Conservation (phyloP, 2,113 vertebrate species). For the Micromys minutus region DNA sequence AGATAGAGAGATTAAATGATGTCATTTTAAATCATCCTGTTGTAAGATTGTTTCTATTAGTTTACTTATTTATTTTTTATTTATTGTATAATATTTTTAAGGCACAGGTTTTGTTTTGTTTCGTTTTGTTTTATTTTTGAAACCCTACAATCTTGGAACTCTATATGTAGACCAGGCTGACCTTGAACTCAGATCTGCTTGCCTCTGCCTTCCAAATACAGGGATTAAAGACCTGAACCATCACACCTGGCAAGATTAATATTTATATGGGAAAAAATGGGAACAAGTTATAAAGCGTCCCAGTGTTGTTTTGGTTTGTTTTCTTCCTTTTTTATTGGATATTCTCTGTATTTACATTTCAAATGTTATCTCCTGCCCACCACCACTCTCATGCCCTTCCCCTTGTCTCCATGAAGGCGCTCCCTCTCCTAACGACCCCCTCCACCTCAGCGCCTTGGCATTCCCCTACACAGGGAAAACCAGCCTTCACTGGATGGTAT, state of each 20-base stretch:
- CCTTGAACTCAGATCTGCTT: background rate
- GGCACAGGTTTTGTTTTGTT: too few species aligned
- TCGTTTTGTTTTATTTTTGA: too few species aligned
- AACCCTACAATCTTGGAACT: background rate
- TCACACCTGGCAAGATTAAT: background rate
- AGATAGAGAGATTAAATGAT: background rate
- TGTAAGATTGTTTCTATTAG: background rate
- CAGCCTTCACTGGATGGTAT: too few species aligned
- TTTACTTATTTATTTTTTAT: background rate
- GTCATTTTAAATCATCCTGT: background rate
- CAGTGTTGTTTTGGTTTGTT: conserved; percentile 10
- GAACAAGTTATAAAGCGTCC: background rate
- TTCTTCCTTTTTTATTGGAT: too few species aligned
- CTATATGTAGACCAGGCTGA: background rate
- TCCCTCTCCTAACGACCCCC: too few species aligned
- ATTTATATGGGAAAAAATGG: background rate
- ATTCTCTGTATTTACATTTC: too few species aligned
- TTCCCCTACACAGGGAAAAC: too few species aligned
- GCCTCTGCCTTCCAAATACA: background rate
- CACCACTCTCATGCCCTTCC: too few species aligned
- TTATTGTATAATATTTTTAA: background rate
- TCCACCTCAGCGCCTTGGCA: too few species aligned
- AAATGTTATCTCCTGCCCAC: too few species aligned
- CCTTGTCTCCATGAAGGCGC: too few species aligned
- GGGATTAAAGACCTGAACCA: background rate